Evolutionary conservation across 2,113 vertebrate species (phyloP), one percentile per base, ranked within the genome.

Genomic region (Arvicanthis niloticus): DNA sequence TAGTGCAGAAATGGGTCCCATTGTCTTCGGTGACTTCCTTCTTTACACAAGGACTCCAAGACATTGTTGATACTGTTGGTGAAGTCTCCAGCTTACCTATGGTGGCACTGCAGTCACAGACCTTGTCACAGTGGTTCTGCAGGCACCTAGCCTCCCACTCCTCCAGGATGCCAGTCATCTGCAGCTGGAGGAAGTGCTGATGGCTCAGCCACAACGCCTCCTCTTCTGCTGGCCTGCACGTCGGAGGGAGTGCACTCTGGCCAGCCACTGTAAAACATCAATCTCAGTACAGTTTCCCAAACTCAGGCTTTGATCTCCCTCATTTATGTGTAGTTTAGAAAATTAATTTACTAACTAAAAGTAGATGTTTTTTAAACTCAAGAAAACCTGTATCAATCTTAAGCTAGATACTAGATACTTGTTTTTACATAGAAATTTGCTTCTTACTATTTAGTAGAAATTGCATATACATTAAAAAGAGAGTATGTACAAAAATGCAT

Each of bases 11-110:
- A 99, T 98, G 5, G 99, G 98, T 22, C 97, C 98, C 4, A 0
- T 98, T 98, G 0, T 99, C 98, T 91, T 99, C 99, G 0, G 99
- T 99, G 87, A 98, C 96, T 86, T 99, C 99, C 68, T 99, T 99
- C 96, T 99, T 98, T 70, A 12, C 99, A 99, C 97, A 99, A 80
- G 10, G 99, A 99, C 98, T 99, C 99, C 68, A 99, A 98, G 29
- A 99, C 99, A 42, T 97, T 97, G 68, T 99, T 99, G 81, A 99
- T 99, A 31, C 98, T 97, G 12, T 96, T 95, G 89, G 99, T 98
- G 96, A 99, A 99, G 51, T 99, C 99, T 99, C 99, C 95, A 99
- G 72, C 87, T 97, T 99, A 77, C 99, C 99, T 0, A 98, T 97
- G 0, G 92, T 65, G 0, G 98, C 98, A 58, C 97, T 98, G 53